phyloP scores from a whole-genome alignment of 2,113 vertebrate species.

The Arvicanthis niloticus region DNA sequence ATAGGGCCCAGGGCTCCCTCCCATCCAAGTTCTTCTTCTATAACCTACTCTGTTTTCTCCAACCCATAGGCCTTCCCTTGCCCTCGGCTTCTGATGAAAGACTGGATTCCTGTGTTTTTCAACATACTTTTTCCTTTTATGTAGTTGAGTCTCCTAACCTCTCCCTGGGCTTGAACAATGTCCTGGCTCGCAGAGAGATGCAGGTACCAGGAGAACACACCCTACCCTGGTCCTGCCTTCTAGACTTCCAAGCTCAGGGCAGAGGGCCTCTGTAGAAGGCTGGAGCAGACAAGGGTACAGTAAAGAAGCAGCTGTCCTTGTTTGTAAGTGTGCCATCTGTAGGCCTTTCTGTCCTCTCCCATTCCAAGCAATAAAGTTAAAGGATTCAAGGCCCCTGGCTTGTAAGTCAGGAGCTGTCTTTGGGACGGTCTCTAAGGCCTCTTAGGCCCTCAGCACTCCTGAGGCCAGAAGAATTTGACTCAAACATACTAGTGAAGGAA shows the following conservation, averaged over 20 bases:
- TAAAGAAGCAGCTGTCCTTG: neutral
- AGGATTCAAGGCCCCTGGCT: neutral
- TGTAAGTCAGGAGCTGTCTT: neutral
- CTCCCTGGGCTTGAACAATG: neutral
- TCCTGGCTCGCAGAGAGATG: neutral
- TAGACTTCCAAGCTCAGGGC: neutral
- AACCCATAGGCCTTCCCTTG: neutral
- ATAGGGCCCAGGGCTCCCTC: neutral
- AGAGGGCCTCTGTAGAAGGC: neutral
- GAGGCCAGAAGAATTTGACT: neutral
- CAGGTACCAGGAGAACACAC: neutral
- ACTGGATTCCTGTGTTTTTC: neutral
- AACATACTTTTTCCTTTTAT: neutral
- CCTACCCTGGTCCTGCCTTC: neutral
- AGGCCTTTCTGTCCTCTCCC: rapidly evolving
- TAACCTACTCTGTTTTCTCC: neutral
- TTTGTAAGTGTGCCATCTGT: neutral
- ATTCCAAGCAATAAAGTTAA: neutral
- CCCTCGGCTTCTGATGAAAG: neutral
- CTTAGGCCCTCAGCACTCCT: neutral
- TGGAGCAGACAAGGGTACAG: neutral
- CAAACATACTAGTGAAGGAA: neutral
- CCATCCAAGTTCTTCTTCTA: neutral
- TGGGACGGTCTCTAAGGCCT: neutral
- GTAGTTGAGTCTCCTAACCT: neutral